Base-by-base conservation (phyloP, 2,797 vertebrate species). In the Hydrolagus colliei region DNA sequence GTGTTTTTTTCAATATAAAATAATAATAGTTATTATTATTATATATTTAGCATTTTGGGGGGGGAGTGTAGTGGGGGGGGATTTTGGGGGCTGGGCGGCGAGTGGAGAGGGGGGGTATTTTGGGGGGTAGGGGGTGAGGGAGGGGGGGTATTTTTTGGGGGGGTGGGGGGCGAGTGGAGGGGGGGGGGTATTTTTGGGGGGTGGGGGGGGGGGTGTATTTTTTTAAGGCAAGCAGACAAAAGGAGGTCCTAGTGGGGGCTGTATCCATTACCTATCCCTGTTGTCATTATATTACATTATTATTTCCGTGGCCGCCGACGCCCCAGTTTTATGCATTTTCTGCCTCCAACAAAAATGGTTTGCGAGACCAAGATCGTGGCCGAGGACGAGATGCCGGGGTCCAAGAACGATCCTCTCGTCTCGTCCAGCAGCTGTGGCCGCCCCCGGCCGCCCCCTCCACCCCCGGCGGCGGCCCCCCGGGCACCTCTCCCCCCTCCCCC, bases 311-410 rank as follows among this genome's bases (percentile, higher is more conserved):
- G 87, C 85, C 0, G 0, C 0, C 72, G 0, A 0, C 0, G 1
- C 84, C 90, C 90, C 91, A 92, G 92, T 92, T 93, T 90, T 94
- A 97, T 96, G 96, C 98, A 98, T 97, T 95, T 97, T 96, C 97
- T 94, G 95, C 93, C 95, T 94, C 95, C 96, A 95, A 95, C 96
- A 90, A 96, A 96, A 94, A 98, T 98, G 97, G 97, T 98, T 95
- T 98, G 97, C 93, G 96, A 98, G 96, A 97, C 96, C 92, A 97
- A 97, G 95, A 98, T 98, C 88, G 96, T 97, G 94, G 96, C 96
- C 89, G 97, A 97, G 88, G 97, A 98, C 88, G 97, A 95, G 93
- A 94, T 97, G 92, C 93, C 95, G 71, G 95, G 95, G 92, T 93
- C 93, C 92, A 95, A 95, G 92, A 96, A 96, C 93, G 97, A 97